Conservation (phyloP, 1,140 invertebrate species). For the Drosophila takahashii region DNA sequence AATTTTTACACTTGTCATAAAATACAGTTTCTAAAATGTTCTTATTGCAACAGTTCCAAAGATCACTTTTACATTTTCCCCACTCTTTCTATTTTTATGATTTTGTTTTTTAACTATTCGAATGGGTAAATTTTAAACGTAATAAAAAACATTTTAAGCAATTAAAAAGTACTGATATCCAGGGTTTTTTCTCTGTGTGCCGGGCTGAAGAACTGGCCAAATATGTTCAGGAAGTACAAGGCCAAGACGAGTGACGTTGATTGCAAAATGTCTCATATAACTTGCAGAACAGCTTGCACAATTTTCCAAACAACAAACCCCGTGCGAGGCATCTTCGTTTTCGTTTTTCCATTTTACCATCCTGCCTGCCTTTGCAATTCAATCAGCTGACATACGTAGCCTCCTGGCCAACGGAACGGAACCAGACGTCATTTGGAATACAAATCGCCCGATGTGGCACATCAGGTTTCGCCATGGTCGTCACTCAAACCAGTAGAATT, state of each 20-base stretch:
- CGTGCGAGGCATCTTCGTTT: constrained; percentile 1
- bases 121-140: too few species aligned
- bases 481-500: constrained; percentile 70
- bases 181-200: background rate
- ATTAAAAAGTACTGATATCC: too few species aligned
- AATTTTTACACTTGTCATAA: too few species aligned
- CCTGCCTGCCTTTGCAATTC: constrained; percentile 56
- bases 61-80: too few species aligned
- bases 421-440: constrained; percentile 79
- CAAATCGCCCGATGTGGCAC: constrained; percentile 73
- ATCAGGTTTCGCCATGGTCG: constrained; percentile 77
- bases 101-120: too few species aligned
- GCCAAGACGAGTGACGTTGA: constrained; percentile 25
- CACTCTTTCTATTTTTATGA: too few species aligned
- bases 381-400: constrained; percentile 66
- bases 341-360: background rate
- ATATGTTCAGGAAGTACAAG: constrained; percentile 17
- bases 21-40: too few species aligned
- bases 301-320: constrained; percentile 15
- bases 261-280: constrained; percentile 58
- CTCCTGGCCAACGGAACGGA: constrained; percentile 60
- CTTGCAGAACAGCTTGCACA: constrained; percentile 50
- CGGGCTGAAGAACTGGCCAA: background rate
- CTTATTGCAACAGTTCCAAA: too few species aligned
- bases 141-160: too few species aligned